Evolutionary conservation across 2,888 invertebrate genomes (phyloP), one percentile per base, ranked within the genome.

Genomic region (Perizoma affinitatum): DNA sequence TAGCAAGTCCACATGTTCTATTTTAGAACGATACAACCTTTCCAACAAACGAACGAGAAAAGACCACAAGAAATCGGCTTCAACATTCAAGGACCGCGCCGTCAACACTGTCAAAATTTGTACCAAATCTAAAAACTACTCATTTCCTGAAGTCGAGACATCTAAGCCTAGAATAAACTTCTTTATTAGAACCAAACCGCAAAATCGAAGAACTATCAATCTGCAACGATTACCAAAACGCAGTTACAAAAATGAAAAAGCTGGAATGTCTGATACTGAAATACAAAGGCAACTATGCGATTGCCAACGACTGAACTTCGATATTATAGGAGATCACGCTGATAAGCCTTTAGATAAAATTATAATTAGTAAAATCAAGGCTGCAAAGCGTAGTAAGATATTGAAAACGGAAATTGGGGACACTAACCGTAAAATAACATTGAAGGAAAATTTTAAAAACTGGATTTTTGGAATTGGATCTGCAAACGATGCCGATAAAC

Each of bases 261-360:
- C 7, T 33, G n/a, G 54, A 42, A 54, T 47, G 35, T 54, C 54
- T 4, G 54, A 54, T 8, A 48, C 54, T n/a, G 46, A 54, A 41
- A n/a, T 6, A 41, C 46, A 41, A 38, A 5, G 6, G n/a, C 1
- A 46, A 5, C 10, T 10, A 47, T 46, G 7, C 40, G n/a, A 34
- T 41, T 47, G 34, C 22, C 40, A 47, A 33, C 46, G 40, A 54
- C 40, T 54, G 6, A 46, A 46, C 34, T 47, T 47, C 8, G 41
- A 54, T n/a, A 8, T 54, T 34, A 54, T 54, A 47, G 54, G 55
- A 48, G 48, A 48, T 34, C 48, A 48, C 22, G n/a, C 43, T 9
- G 34, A 38, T 8, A 49, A 10, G 10, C 10, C 22, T 2, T 6
- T 43, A 7, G 43, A 48, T 10, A 44, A 49, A 49, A 35, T 5